These are phyloP conservation scores for Gryllus bimaculatus DNA, from an alignment of 1,140 invertebrate species.

Conservation along the genomic window DNA sequence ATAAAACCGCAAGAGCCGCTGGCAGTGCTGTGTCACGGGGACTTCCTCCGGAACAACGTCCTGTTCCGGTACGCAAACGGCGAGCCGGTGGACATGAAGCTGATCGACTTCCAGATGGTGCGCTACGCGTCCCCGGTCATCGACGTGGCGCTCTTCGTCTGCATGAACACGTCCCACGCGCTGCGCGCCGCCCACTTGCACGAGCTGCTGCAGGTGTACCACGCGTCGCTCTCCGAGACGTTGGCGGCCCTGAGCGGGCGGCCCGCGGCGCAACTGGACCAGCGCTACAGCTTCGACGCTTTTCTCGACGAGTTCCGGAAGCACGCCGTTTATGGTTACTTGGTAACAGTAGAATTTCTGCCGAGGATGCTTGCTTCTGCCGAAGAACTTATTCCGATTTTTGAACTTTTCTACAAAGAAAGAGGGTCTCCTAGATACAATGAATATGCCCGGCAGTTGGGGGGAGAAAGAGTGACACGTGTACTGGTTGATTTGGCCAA, in stretches of 20 bases:
- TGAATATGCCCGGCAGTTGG: neutral
- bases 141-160: constrained; percentile 37
- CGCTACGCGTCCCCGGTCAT: constrained; percentile 32
- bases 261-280: constrained; percentile 18
- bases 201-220: constrained; percentile 31
- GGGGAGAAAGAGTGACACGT: neutral
- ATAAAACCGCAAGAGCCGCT: constrained; percentile 27
- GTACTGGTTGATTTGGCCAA: neutral
- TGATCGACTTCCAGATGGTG: constrained; percentile 35
- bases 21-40: constrained; percentile 35
- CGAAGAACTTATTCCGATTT: neutral
- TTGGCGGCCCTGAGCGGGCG: constrained; percentile 17
- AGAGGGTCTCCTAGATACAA: neutral
- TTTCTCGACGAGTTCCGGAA: constrained; percentile 30
- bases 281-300: constrained; percentile 24
- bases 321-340: constrained; percentile 31
- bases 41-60: constrained; percentile 35
- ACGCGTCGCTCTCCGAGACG: constrained; percentile 23
- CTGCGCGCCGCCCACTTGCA: constrained; percentile 26
- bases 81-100: constrained; percentile 26
- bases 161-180: constrained; percentile 28
- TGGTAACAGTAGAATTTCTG: constrained; percentile 30
- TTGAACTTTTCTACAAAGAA: neutral
- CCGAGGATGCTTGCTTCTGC: constrained; percentile 20
- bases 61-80: constrained; percentile 29